phyloP scores from a whole-genome alignment of 2,888 invertebrate species.

The Magallana nippona region DNA sequence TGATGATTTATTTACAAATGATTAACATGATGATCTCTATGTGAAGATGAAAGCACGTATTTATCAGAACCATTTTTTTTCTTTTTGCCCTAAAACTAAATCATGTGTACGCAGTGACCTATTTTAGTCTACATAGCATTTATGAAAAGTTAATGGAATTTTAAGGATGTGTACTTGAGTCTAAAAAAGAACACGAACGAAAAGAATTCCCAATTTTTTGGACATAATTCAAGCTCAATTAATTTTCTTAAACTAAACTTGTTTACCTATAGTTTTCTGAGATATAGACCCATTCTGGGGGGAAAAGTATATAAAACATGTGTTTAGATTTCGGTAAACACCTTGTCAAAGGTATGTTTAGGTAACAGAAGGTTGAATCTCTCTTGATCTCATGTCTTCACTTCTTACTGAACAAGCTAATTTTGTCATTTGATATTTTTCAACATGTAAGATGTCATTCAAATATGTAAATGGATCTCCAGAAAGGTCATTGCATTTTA shows the following conservation, averaged over 20 bases:
- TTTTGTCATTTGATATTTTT: slow-evolving; percentile 32
- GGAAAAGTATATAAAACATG: neutral
- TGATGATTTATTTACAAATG: slow-evolving; percentile 31
- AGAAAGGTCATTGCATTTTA: slow-evolving; percentile 17
- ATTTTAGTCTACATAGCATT: neutral
- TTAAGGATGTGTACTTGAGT: slow-evolving; percentile 21
- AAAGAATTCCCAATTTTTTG: neutral
- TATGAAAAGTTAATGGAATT: neutral
- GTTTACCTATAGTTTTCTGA: neutral
- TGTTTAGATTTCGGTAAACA: neutral
- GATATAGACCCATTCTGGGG: neutral
- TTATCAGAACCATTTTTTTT: slow-evolving; percentile 5
- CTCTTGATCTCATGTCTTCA: slow-evolving; percentile 1
- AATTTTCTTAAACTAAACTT: neutral
- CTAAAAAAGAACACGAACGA: neutral
- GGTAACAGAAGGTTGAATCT: neutral
- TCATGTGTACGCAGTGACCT: neutral
- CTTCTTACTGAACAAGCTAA: slow-evolving; percentile 27
- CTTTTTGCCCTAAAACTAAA: neutral
- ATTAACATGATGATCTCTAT: slow-evolving; percentile 10
- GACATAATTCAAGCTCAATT: neutral
- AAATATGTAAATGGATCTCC: slow-evolving; percentile 30
- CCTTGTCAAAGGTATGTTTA: neutral
- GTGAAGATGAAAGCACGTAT: slow-evolving; percentile 9
- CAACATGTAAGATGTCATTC: slow-evolving; percentile 31